Percentiles rank a stretch among this genome's conserved stretches.
Conservation (phyloP, 1,140 invertebrate species). For the Riptortus pedestris region DNA sequence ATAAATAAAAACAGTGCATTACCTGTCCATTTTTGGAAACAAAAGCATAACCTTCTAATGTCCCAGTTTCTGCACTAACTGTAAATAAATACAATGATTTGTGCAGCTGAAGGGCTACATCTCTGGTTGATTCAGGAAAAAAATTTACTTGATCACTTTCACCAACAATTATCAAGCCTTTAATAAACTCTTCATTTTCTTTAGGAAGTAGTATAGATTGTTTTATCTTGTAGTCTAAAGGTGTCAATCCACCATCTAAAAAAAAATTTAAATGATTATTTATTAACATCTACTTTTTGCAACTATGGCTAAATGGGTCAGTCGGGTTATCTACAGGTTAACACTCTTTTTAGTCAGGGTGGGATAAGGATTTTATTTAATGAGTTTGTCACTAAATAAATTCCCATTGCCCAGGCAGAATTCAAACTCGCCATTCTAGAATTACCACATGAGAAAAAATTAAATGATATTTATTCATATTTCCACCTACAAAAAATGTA, state of each 20-base stretch:
- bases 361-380: too few relatives aligned
- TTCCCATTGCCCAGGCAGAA: too few relatives aligned
- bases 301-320: too few relatives aligned
- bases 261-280: neutral
- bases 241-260: constrained; percentile 41
- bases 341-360: too few relatives aligned
- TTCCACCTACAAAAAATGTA: too few relatives aligned
- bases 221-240: constrained; percentile 57
- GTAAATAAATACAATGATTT: constrained; percentile 60
- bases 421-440: too few relatives aligned
- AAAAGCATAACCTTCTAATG: constrained; percentile 58
- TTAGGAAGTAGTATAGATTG: constrained; percentile 62
- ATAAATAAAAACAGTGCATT: too few relatives aligned
- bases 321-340: too few relatives aligned
- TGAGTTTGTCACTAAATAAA: too few relatives aligned
- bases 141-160: constrained; percentile 56
- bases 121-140: constrained; percentile 47
- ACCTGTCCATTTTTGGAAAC: too few relatives aligned
- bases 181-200: constrained; percentile 59
- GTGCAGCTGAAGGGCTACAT: constrained; percentile 40
- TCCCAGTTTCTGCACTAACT: constrained; percentile 50
- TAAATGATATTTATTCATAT: too few relatives aligned
- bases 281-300: neutral
- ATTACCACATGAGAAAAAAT: too few relatives aligned
- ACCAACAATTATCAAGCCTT: constrained; percentile 67